Evolutionary conservation across 2,888 invertebrate species (phyloP), one percentile per base, ranked within the genome.

Genomic region (Eilema griseolum): DNA sequence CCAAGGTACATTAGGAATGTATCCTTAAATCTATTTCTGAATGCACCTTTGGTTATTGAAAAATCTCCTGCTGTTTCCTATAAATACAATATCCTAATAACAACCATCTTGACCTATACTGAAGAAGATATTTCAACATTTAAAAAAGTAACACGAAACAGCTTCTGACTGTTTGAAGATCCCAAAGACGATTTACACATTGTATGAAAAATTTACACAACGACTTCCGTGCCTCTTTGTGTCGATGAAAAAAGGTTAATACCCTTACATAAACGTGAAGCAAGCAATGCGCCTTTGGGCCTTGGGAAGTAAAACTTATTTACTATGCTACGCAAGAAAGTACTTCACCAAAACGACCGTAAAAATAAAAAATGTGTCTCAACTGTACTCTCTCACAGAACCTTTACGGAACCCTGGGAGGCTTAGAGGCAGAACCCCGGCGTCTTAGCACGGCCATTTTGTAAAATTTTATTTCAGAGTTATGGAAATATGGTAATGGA

Each of bases 361-460:
- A 80, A 83, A 83, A 83, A 83, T 83, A 77, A 83, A 65, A 80
- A 81, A 84, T 80, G 70, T 69, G 37, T 63, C 73, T 68, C 73
- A 24, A 74, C 57, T 37, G 24, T 62, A 69, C 69, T 66, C 69
- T 72, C 73, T 60, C n/a, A 10, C 3, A 26, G 41, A 23, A 23
- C 7, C 33, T 5, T 28, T 5, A 28, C 28, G n/a, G 26, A 23
- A 41, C 12, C 12, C 20, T 16, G 28, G 5, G 46, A 52, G 24
- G 46, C 37, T 52, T 23, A 31, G 20, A 33, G 4, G 26, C 37
- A 4, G 20, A 7, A 64, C 7, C 16, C n/a, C n/a, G 33, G 20
- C 24, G 20, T 26, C 28, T 63, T 63, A 52, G 11, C 57, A 16
- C 37, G 41, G 57, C 37, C 62, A 68, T 68, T 62, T 68, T 63